These are phyloP conservation scores for Eulithis testata DNA, from an alignment of 2,888 invertebrate genomes.

Conservation along the genomic window DNA sequence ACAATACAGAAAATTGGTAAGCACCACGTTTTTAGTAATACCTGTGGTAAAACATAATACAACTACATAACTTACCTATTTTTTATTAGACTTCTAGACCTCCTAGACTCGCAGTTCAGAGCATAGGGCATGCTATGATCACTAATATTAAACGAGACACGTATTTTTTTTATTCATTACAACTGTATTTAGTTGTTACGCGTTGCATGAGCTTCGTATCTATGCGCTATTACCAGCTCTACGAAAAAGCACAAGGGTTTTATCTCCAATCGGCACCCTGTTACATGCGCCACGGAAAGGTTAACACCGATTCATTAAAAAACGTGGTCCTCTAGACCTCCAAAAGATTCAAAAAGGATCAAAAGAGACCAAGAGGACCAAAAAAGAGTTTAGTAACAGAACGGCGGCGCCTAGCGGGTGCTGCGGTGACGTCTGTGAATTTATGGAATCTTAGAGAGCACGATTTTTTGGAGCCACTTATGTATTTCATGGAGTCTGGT, in stretches of 20 bases:
- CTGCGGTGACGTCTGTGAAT: constrained; percentile 80
- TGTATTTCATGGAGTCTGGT: not conserved
- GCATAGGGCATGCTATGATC: no score
- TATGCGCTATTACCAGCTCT: not conserved
- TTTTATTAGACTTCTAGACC: no score
- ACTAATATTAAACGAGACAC: no score
- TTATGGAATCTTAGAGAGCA: constrained; percentile 61
- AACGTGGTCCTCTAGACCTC: constrained; percentile 76
- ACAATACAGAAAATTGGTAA: no score
- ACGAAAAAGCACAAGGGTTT: constrained; percentile 56
- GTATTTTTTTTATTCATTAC: no score
- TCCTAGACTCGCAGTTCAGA: no score
- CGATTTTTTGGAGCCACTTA: constrained; percentile 44
- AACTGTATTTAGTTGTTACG: not conserved
- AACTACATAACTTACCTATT: no score
- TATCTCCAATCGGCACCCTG: constrained; percentile 83
- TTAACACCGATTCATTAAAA: constrained; percentile 84
- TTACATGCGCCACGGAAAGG: constrained; percentile 81
- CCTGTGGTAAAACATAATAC: no score
- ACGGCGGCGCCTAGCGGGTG: constrained; percentile 81
- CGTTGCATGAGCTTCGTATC: constrained; percentile 18
- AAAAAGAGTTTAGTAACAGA: constrained; percentile 80
- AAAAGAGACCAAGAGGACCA: constrained; percentile 50
- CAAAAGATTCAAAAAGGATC: constrained; percentile 81
- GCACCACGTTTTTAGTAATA: no score